A percentile compares a stretch with the other conserved stretches of the same genome.
These are phyloP conservation scores for Zaprionus ghesquierei DNA, from an alignment of 1,140 invertebrate genomes.

Conservation along the genomic window DNA sequence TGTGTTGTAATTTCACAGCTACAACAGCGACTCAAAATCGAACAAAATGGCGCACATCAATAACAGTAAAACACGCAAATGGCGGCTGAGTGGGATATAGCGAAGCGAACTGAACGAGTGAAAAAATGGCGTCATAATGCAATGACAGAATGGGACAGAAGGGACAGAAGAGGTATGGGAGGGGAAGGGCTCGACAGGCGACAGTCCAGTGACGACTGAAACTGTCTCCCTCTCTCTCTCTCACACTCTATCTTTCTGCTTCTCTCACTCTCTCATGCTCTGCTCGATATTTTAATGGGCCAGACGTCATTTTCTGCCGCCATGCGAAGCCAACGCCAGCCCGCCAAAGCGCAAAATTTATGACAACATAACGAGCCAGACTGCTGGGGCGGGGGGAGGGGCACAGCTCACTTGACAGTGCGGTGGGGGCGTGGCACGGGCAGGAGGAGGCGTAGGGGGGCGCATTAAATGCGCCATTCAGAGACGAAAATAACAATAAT, in stretches of 20 bases:
- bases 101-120: conserved; percentile 37
- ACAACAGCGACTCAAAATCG: conserved; percentile 23
- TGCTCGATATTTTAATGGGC: conserved; percentile 76
- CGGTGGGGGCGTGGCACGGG: background rate
- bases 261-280: background rate
- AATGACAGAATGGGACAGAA: conserved; percentile 9
- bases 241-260: background rate
- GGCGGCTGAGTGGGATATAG: conserved; percentile 22
- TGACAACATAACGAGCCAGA: conserved; percentile 76
- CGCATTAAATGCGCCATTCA: conserved; percentile 74
- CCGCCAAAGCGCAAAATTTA: conserved; percentile 77
- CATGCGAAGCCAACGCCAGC: conserved; percentile 46
- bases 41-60: conserved; percentile 64
- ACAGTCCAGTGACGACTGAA: conserved; percentile 19
- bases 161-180: background rate
- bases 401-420: background rate
- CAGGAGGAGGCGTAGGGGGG: background rate
- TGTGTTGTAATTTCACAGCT: background rate
- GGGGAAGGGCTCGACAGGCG: background rate
- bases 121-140: conserved; percentile 70
- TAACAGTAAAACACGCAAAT: conserved; percentile 54
- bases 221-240: conserved; percentile 24
- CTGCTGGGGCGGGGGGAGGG: background rate
- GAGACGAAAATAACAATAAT: conserved; percentile 79
- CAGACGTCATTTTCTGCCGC: conserved; percentile 73